A percentile compares a stretch with the other conserved stretches of the same genome.
Evolutionary conservation across 2,888 invertebrate species (phyloP).

Genomic region (Nezara viridula): DNA sequence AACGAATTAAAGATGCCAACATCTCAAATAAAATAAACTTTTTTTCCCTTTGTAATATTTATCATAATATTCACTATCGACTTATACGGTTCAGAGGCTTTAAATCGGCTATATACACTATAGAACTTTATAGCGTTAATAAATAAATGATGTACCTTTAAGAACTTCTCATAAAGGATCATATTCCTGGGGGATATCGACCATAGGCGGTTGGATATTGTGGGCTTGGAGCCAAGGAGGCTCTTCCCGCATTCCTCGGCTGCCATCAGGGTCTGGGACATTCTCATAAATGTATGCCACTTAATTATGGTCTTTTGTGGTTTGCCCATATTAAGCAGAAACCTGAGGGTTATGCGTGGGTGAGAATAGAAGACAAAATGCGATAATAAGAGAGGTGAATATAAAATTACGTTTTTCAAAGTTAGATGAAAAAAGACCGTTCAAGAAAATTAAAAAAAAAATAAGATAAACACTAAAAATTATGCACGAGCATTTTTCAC

Average conservation of each 20-base stretch:
- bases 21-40: not conserved
- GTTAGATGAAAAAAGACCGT: too few species aligned
- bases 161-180: not conserved
- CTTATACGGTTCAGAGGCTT: not conserved
- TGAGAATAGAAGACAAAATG: not conserved
- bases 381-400: too few species aligned
- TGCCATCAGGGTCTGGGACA: not conserved
- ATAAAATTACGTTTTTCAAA: not conserved
- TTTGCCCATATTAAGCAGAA: not conserved
- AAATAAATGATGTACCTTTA: not conserved
- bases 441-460: too few species aligned
- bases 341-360: not conserved
- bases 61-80: not conserved
- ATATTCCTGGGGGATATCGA: not conserved
- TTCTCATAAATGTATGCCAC: not conserved
- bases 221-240: not conserved
- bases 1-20: not conserved
- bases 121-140: not conserved
- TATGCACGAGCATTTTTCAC: too few species aligned
- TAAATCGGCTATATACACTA: not conserved
- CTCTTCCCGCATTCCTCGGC: not conserved
- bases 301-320: slow-evolving; percentile 16
- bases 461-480: too few species aligned
- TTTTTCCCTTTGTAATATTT: not conserved
- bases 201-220: not conserved